Base-by-base conservation (phyloP, 1,140 invertebrate genomes). In the Drosophila ohnishii region DNA sequence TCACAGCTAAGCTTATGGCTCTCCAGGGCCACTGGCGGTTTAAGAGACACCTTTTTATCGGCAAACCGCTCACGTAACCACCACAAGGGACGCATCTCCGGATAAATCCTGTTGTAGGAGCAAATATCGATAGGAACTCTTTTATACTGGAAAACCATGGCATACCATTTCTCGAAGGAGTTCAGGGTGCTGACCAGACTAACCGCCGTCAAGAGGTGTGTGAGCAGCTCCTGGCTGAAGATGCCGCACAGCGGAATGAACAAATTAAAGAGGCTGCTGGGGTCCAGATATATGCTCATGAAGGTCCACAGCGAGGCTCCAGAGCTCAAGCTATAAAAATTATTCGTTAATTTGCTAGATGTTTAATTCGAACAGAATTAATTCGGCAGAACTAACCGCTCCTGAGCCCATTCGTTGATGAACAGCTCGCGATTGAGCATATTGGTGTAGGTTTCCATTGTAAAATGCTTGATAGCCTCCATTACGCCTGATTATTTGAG, bases 161-260 rank as follows among this genome's bases (percentile, higher is more conserved):
- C 80, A 65, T 60, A 88, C 90, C 90, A 91, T 64, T 91, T 91
- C 19, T 57, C 57, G 7, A 89, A 67, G 6, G 90, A 90, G 59
- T 72, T 77, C 10, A 90, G 6, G 0, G 53, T 56, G 57, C 83
- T 90, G 7, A 78, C 51, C 3, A 89, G 40, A 14, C 76, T 74
- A 25, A 86, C n/a, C 5, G 66, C 63, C 34, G 32, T 42, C 3
- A 80, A 28, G 8, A 91, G 45, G 14, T 72, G 81, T 13, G 39
- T 42, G 0, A 91, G 70, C 14, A 91, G 45, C 16, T 80, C 70
- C 42, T 88, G 84, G 16, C 72, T 51, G 10, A 51, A 79, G 32
- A 83, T 73, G n/a, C 87, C 90, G 2, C 75, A 11, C 14, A 91
- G 6, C 0, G 90, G 90, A 28, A 91, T 67, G 0, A 83, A 35